Conservation (phyloP, 2,113 vertebrate genomes). For the Callorhinus ursinus region DNA sequence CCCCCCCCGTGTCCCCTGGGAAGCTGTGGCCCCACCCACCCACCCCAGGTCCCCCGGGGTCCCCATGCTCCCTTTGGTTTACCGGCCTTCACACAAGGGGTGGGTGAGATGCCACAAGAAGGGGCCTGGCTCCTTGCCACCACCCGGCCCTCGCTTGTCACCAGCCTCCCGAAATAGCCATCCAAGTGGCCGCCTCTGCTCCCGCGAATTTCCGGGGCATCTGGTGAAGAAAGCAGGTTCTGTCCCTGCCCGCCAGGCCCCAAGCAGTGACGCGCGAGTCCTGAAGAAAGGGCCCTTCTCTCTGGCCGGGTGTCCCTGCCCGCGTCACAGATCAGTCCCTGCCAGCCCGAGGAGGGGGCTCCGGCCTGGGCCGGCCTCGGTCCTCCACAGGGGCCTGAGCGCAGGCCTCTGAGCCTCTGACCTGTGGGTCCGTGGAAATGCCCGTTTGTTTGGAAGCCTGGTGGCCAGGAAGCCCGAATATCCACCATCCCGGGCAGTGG, state of each 20-base stretch:
- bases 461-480: background rate
- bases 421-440: background rate
- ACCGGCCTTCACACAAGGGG: no score
- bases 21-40: background rate
- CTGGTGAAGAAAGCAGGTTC: constrained; percentile 25
- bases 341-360: background rate
- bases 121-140: background rate
- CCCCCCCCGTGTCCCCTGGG: background rate
- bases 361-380: fast-evolving
- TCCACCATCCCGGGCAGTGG: fast-evolving
- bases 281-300: constrained; percentile 47
- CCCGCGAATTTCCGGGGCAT: background rate
- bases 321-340: background rate
- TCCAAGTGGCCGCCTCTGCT: background rate
- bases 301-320: background rate
- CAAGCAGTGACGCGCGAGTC: background rate
- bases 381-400: background rate
- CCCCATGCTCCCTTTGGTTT: background rate
- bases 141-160: background rate
- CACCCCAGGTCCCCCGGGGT: no score
- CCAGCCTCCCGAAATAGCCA: constrained; percentile 51
- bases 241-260: background rate
- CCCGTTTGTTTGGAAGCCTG: fast-evolving
- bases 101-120: background rate
- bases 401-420: background rate